These are phyloP conservation scores for Lycodopsis pacificus DNA, from an alignment of 2,797 vertebrate species.

Conservation along the genomic window DNA sequence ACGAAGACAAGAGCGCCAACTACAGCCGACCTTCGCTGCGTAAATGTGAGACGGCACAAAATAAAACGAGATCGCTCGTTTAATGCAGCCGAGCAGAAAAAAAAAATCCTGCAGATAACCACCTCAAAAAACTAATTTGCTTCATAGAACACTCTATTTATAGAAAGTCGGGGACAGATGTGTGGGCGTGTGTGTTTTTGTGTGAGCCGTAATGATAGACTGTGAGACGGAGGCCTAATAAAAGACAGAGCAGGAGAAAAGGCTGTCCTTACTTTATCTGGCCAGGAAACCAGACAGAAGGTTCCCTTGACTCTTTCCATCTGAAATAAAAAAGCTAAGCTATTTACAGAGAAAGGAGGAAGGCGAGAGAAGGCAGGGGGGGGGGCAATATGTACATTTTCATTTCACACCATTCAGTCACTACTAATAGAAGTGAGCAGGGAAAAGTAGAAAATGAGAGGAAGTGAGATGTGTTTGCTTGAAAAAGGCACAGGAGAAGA, in stretches of 20 bases:
- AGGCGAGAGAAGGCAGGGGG: neutral
- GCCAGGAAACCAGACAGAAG: slow-evolving; percentile 23
- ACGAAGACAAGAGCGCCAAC: neutral
- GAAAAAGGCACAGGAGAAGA: slow-evolving; percentile 1
- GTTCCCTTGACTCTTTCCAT: slow-evolving; percentile 38
- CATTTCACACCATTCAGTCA: slow-evolving; percentile 59
- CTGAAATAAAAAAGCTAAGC: slow-evolving; percentile 35
- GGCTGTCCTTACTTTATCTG: slow-evolving; percentile 40
- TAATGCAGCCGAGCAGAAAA: slow-evolving; percentile 5
- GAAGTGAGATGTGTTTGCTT: slow-evolving; percentile 5
- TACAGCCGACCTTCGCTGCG: neutral
- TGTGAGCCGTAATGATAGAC: slow-evolving; percentile 65
- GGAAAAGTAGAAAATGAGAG: neutral
- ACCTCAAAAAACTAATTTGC: neutral
- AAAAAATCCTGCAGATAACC: neutral
- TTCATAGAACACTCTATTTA: slow-evolving; percentile 47
- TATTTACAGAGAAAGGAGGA: slow-evolving; percentile 25
- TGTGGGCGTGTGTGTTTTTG: slow-evolving; percentile 40
- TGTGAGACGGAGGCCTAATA: slow-evolving; percentile 55
- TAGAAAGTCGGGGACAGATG: slow-evolving; percentile 36
- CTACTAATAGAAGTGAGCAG: slow-evolving; percentile 26
- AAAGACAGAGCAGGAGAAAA: slow-evolving; percentile 49
- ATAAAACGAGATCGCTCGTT: neutral
- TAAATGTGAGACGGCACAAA: neutral
- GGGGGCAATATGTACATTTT: slow-evolving; percentile 27